These are phyloP conservation scores for Ditula angustiorana DNA, from an alignment of 2,888 invertebrate species.

Conservation along the genomic window DNA sequence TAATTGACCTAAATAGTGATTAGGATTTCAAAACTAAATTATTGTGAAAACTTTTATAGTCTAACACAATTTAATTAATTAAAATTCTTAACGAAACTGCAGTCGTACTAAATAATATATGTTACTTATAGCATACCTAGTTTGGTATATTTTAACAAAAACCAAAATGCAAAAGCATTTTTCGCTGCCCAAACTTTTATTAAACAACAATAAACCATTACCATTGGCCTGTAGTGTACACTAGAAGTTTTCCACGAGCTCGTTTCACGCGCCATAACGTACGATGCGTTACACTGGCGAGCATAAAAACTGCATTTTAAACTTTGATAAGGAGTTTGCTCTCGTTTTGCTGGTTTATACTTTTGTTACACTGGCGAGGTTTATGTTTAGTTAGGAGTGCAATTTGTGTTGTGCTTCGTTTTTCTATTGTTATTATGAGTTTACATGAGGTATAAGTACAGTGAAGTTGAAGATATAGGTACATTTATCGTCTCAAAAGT, in stretches of 20 bases:
- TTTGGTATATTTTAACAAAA: background rate
- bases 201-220: constrained; percentile 15
- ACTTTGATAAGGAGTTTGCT: constrained; percentile 38
- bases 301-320: constrained; percentile 39
- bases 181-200: constrained; percentile 13
- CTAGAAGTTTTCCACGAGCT: constrained; percentile 47
- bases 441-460: too few species aligned
- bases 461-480: too few species aligned
- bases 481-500: too few species aligned
- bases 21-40: too few species aligned
- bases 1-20: too few species aligned
- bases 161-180: background rate
- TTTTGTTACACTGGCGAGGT: constrained; percentile 19
- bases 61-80: too few species aligned
- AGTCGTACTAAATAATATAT: too few species aligned
- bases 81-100: too few species aligned
- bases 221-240: constrained; percentile 33
- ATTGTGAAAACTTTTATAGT: too few species aligned
- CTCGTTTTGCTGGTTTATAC: constrained; percentile 26
- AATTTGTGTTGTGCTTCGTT: background rate
- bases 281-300: constrained; percentile 44
- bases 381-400: constrained; percentile 9
- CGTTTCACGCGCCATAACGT: constrained; percentile 69
- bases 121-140: too few species aligned
- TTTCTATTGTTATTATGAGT: constrained; percentile 19